These are phyloP conservation scores for Brotogeris chrysoptera DNA, from an alignment of 2,797 vertebrate genomes.

Conservation along the genomic window DNA sequence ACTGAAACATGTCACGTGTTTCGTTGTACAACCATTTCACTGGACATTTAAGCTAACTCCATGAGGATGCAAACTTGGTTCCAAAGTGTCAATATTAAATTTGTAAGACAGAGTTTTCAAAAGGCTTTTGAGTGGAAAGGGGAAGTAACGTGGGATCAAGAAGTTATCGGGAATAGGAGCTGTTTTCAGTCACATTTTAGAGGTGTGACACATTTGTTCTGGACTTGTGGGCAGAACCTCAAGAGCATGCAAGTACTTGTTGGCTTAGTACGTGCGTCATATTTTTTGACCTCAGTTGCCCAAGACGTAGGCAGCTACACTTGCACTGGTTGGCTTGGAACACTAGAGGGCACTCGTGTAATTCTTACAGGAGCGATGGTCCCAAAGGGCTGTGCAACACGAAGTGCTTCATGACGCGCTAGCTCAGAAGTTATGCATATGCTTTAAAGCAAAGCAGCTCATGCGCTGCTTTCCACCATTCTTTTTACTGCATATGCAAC, in stretches of 20 bases:
- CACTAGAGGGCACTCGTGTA: constrained; percentile 55
- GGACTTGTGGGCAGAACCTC: neutral
- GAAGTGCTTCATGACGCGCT: neutral
- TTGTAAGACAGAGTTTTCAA: neutral
- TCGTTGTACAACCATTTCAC: neutral
- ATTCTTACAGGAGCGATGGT: neutral
- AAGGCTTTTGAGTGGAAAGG: neutral
- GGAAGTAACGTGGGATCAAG: neutral
- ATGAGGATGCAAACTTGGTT: neutral
- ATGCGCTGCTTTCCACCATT: rapidly evolving
- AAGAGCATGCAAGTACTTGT: neutral
- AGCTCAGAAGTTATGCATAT: neutral
- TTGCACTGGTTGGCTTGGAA: neutral
- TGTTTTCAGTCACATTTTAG: neutral
- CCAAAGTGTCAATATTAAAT: neutral
- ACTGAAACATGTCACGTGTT: neutral
- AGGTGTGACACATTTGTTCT: neutral
- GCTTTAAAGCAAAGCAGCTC: neutral
- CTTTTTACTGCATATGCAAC: neutral
- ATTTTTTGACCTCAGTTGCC: neutral
- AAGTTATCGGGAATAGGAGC: neutral
- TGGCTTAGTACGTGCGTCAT: neutral
- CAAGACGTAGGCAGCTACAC: neutral
- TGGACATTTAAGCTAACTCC: neutral
- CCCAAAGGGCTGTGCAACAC: neutral